These are phyloP conservation scores for Grammomys surdaster DNA, from an alignment of 2,113 vertebrate genomes.

Conservation along the genomic window DNA sequence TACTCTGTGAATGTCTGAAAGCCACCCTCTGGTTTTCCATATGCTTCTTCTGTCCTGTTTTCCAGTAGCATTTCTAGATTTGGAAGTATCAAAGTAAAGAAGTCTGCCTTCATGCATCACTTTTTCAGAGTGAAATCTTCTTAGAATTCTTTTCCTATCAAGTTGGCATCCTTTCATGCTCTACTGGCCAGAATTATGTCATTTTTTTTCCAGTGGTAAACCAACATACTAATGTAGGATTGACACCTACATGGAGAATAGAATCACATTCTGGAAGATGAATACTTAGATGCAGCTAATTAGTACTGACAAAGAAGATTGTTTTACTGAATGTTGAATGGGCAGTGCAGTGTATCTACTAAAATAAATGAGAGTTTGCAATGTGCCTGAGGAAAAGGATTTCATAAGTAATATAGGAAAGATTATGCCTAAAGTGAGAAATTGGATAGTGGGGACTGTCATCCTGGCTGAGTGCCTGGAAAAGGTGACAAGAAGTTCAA, in stretches of 20 bases:
- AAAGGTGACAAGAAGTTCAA: not conserved
- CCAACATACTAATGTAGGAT: constrained; percentile 43
- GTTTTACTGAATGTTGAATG: constrained; percentile 23
- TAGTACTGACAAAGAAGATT: constrained; percentile 64
- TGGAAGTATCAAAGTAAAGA: constrained; percentile 8
- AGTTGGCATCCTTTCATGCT: constrained; percentile 1
- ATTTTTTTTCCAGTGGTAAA: constrained; percentile 35
- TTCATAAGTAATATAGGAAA: not conserved
- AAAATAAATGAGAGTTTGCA: constrained; percentile 56
- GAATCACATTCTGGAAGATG: constrained; percentile 1
- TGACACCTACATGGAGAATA: constrained; percentile 49
- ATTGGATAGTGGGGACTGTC: not conserved
- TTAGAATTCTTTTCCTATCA: not conserved
- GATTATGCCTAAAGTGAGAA: not conserved
- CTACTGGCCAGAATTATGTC: constrained; percentile 38
- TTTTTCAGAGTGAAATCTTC: constrained; percentile 46
- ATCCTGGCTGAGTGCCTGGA: not conserved
- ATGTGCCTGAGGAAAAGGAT: not conserved
- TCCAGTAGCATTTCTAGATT: not conserved
- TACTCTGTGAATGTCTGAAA: not conserved
- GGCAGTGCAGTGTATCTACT: not conserved
- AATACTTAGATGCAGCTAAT: constrained; percentile 51
- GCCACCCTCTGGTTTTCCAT: not conserved
- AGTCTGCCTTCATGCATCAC: not conserved
- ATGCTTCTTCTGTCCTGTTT: constrained; percentile 12